Evolutionary conservation across 2,797 vertebrate species (phyloP), one percentile per base, ranked within the genome.

Genomic region (Siniperca scherzeri): DNA sequence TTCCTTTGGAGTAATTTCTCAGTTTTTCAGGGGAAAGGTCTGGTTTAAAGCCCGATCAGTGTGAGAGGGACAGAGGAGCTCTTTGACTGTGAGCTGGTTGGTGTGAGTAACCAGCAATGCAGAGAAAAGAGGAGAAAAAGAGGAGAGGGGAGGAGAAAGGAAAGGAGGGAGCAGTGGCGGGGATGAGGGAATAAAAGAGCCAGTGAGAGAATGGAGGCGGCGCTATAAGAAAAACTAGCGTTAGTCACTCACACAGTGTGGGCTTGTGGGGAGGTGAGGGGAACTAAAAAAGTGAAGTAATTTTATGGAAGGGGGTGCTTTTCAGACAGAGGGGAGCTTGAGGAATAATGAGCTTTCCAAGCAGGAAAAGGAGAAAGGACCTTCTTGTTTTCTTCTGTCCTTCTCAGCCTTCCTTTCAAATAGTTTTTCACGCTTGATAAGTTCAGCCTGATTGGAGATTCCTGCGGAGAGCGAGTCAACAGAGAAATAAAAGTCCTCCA

Each of bases 301-400:
- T 85, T 84, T 87, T 67, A 85, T 68, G 73, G 82, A 59, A 70
- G 75, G 56, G 59, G 48, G 78, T 50, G 52, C 82, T 74, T 91
- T 88, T 89, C 77, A 90, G 88, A 91, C 27, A 67, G 85, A 88
- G 72, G 90, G 61, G 86, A 93, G 91, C 90, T 95, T 78, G 92
- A 90, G 91, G 95, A 96, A 96, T 97, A 97, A 96, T 96, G 94
- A 97, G 96, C 90, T 94, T 94, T 85, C 79, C 84, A 86, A 94
- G 93, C 90, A 87, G 89, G 81, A 80, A 84, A 84, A 78, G 87
- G 74, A 91, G 84, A 92, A 95, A 92, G 67, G 77, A 92, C 93
- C 90, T 88, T 93, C 91, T 93, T 97, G 94, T 96, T 93, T 91
- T 80, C 78, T 87, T 87, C 81, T 82, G 79, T 86, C 75, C 69